Evolutionary conservation across 2,113 vertebrate genomes (phyloP).

Genomic region (Dicaeum eximium): DNA sequence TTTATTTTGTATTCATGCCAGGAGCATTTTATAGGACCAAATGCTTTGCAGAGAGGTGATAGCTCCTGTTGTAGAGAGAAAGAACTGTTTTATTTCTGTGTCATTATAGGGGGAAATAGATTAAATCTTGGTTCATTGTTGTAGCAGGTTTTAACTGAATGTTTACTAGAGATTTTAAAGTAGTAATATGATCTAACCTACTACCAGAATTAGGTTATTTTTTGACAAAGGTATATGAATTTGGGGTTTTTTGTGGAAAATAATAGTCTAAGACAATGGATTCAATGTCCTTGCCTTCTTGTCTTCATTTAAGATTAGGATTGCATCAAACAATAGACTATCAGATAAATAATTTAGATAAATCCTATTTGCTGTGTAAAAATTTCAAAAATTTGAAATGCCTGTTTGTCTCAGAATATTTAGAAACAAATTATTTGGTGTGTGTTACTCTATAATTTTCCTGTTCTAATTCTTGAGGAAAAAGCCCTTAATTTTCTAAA

Average conservation of each 20-base stretch:
- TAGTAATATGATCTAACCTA: not conserved
- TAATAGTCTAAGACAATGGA: not conserved
- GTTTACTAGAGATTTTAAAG: not conserved
- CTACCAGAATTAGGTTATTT: not conserved
- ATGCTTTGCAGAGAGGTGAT: not conserved
- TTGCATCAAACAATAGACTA: not conserved
- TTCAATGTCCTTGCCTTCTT: not conserved
- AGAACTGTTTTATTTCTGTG: not conserved
- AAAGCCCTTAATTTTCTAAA: not conserved
- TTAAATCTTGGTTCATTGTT: not conserved
- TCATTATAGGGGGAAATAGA: not conserved
- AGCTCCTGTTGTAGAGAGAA: not conserved
- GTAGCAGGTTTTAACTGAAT: not conserved
- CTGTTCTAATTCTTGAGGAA: not conserved
- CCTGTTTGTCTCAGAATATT: not conserved
- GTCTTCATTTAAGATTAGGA: not conserved
- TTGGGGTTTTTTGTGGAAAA: not conserved
- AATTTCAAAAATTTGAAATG: not conserved
- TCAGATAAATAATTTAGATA: not conserved
- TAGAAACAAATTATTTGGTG: not conserved
- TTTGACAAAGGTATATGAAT: not conserved
- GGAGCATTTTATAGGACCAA: not conserved
- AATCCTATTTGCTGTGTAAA: not conserved
- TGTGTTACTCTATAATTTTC: not conserved
- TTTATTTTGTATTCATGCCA: not conserved